A percentile compares a stretch with the other conserved stretches of the same genome.
These are phyloP conservation scores for Trilocha varians DNA, from an alignment of 2,888 invertebrate species.

Conservation along the genomic window DNA sequence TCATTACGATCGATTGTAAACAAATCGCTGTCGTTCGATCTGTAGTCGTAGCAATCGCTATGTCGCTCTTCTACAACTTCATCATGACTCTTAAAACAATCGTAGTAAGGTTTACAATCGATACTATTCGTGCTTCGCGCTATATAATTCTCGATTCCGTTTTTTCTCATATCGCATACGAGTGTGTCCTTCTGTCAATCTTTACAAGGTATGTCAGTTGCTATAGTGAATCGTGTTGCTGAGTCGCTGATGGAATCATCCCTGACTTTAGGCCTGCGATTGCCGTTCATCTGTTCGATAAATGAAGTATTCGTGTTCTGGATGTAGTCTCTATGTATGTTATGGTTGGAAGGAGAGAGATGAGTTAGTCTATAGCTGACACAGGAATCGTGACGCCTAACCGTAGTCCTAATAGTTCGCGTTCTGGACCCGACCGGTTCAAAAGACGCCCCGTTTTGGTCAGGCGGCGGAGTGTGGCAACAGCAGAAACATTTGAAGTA, in stretches of 20 bases:
- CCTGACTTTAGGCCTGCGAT: constrained; percentile 42
- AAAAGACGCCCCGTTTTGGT: constrained; percentile 58
- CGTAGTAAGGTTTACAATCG: constrained; percentile 62
- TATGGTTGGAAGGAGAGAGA: constrained; percentile 62
- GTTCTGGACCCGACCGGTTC: constrained; percentile 59
- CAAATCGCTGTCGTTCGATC: constrained; percentile 37
- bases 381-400: constrained; percentile 62
- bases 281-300: constrained; percentile 61
- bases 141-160: constrained; percentile 43
- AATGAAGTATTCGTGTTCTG: constrained; percentile 64
- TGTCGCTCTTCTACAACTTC: constrained; percentile 37
- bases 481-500: constrained; percentile 77
- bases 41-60: constrained; percentile 50
- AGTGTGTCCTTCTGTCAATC: constrained; percentile 55
- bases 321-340: constrained; percentile 51
- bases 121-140: constrained; percentile 58
- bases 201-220: constrained; percentile 43
- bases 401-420: constrained; percentile 56
- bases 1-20: constrained; percentile 40
- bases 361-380: constrained; percentile 61
- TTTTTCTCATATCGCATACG: constrained; percentile 33
- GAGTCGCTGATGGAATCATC: constrained; percentile 62
- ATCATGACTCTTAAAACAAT: constrained; percentile 49
- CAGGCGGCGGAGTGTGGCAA: constrained; percentile 38
- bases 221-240: constrained; percentile 51